Base-by-base conservation (phyloP, 1,140 invertebrate genomes). In the Cotesia chilonis region DNA sequence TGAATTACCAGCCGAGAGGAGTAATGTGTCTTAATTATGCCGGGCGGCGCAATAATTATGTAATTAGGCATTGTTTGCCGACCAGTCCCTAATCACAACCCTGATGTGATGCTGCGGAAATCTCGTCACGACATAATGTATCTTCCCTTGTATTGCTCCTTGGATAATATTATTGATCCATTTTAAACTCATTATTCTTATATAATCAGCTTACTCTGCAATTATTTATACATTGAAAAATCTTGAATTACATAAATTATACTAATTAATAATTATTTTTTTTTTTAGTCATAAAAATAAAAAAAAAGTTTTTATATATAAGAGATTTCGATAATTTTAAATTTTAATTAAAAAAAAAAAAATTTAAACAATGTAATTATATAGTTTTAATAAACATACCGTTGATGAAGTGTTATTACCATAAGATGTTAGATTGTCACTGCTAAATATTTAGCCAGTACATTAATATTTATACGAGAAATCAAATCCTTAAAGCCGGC, bases 1-100 rank as follows among this genome's bases (percentile, higher is more conserved):
- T 85, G 82, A 85, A 85, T 85, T 84, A 84, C 80, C 78, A 79
- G 80, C 79, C 78, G 59, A 76, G 78, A 78, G 80, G 80, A 82
- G 83, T 83, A 83, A 85, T 85, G 83, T 83, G 81, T 84, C 83
- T 85, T 85, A 84, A 85, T 85, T 85, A 85, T 80, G 77, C 77
- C 82, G 79, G 79, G 79, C 74, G 81, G 80, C 79, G 83, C 83
- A 84, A 85, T 84, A 84, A 85, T 84, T 84, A 84, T 84, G 83
- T 84, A 85, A 85, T 85, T 84, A 85, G 81, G 82, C 82, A 84
- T 85, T 85, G 84, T 85, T 85, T 85, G 80, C 80, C 79, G 80
- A 82, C 80, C 80, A 75, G 79, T 68, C 77, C 80, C 79, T 84
- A 85, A 85, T 84, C 81, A 84, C 81, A 82, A 81, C 80, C 74